Evolutionary conservation across 2,797 vertebrate species (phyloP), one percentile per base, ranked within the genome.

Genomic region (Karalla daura): DNA sequence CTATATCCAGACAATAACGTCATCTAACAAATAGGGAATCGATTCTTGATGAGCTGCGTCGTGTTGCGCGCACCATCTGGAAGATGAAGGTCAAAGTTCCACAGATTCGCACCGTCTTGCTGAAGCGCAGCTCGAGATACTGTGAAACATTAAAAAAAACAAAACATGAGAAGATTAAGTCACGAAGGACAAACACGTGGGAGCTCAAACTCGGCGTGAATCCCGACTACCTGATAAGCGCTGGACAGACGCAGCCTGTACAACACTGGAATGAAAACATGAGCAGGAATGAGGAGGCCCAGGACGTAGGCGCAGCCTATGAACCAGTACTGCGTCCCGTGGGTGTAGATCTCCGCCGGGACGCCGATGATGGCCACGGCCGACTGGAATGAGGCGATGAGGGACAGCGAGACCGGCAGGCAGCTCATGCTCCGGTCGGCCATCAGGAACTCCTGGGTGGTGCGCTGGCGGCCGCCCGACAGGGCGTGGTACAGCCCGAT

Each of bases 251-350:
- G 90, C 62, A 99, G 90, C 28, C 95, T 94, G 93, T 99, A 99
- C 85, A 98, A 95, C 58, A 98, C 8, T 0, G 97, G 97, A 80
- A 99, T 94, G 89, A 98, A 99, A 85, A 99, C 0, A 9, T 96
- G 95, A 0, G 96, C 97, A 0, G 97, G 96, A 74, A 98, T 96
- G 71, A 98, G 81, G 45, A 98, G 94, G 5, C 97, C 97, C 65
- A 98, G 88, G 12, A 98, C 20, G 79, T 99, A 99, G 71, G 93
- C 94, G 64, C 94, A 96, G 74, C 97, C 97, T 0, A 99, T 94
- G 88, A 99, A 98, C 97, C 97, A 98, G 79, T 98, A 99, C 91
- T 97, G 94, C 0, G 97, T 98, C 15, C 97, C 97, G 1, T 93
- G 93, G 1, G 70, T 80, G 82, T 94, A 99, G 84, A 98, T 93